Conservation (phyloP, 2,888 invertebrate species). For the Stegana nigrithorax region DNA sequence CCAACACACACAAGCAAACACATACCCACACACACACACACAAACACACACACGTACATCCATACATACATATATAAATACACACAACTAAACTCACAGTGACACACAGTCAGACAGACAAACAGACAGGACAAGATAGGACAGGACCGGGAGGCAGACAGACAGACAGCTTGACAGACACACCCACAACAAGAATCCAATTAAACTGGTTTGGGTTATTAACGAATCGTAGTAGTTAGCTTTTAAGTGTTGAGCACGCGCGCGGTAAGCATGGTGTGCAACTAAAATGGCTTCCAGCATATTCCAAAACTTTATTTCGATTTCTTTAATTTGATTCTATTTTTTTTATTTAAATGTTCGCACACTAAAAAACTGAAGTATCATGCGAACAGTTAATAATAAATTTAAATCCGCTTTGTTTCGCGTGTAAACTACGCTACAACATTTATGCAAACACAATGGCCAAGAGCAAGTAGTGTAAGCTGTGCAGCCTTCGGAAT, state of each 20-base stretch:
- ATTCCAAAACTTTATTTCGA: slow-evolving; percentile 43
- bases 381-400: no score
- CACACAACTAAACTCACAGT: no score
- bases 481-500: no score
- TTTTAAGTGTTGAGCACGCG: not conserved
- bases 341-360: not conserved
- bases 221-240: not conserved
- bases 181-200: no score
- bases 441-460: not conserved
- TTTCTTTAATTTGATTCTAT: not conserved
- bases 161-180: no score
- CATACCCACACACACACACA: slow-evolving; percentile 15
- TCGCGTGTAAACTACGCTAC: not conserved
- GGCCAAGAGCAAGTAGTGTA: no score
- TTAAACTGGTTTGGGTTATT: slow-evolving; percentile 10
- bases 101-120: not conserved
- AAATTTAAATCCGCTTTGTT: no score
- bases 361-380: not conserved
- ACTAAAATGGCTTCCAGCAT: slow-evolving; percentile 40
- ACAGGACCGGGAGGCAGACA: no score
- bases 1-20: slow-evolving; percentile 10
- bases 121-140: slow-evolving; percentile 6
- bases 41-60: slow-evolving; percentile 17
- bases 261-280: not conserved
- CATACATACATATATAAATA: no score